Conservation (phyloP, 2,113 vertebrate species). For the Lagenorhynchus albirostris region DNA sequence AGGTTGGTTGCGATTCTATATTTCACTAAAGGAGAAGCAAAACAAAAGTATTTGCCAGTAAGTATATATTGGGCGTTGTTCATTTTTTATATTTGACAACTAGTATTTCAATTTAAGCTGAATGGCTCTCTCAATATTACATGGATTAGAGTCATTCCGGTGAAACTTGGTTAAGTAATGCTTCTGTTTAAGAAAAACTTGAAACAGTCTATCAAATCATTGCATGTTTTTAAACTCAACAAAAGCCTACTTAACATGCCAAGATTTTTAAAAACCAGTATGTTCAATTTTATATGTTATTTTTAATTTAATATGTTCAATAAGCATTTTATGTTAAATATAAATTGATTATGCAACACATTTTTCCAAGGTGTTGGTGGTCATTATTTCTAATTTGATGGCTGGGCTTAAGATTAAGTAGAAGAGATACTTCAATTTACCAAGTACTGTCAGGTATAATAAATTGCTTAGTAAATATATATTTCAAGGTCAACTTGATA, state of each 20-base stretch:
- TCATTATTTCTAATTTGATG: slow-evolving; percentile 2
- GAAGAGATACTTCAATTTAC: background rate
- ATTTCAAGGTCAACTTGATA: slow-evolving; percentile 11
- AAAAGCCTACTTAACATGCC: background rate
- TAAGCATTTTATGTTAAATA: slow-evolving; percentile 31
- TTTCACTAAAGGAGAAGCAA: slow-evolving; percentile 58
- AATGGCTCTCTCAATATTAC: background rate
- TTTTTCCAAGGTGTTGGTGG: background rate
- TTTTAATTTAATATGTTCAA: background rate
- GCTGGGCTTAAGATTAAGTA: background rate
- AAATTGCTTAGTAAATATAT: background rate
- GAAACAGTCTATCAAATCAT: background rate
- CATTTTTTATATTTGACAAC: slow-evolving; percentile 54
- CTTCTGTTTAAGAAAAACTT: background rate
- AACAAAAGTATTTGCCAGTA: slow-evolving; percentile 57
- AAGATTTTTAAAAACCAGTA: background rate
- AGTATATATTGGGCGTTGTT: background rate
- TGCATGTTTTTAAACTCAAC: background rate
- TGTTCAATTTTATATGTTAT: background rate
- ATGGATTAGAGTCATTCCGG: slow-evolving; percentile 9
- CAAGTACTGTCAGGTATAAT: background rate
- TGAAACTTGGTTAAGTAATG: background rate
- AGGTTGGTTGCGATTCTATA: slow-evolving; percentile 54
- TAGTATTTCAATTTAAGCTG: background rate
- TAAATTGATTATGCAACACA: background rate